Evolutionary conservation across 2,888 invertebrate species (phyloP).

Genomic region (Nephrotoma appendiculata): DNA sequence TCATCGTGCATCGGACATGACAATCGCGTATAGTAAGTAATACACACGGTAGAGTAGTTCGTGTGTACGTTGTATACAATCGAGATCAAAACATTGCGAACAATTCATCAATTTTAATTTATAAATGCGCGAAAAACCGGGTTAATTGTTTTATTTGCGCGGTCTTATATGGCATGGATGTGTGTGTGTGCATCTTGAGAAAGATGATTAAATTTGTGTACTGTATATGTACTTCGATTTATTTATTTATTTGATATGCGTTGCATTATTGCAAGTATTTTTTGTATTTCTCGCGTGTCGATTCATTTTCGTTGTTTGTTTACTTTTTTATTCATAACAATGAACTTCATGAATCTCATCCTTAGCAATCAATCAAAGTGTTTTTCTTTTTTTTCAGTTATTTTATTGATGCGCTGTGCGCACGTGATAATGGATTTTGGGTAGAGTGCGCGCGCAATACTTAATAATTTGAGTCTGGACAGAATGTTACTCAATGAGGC

Average conservation of each 20-base stretch:
- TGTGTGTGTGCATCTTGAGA: background rate
- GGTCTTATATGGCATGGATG: background rate
- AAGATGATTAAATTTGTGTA: background rate
- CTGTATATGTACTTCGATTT: background rate
- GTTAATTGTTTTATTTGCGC: background rate
- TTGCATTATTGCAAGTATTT: background rate
- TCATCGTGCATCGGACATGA: background rate
- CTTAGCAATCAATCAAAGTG: background rate
- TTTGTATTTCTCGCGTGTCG: background rate
- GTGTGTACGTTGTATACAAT: background rate
- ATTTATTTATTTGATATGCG: background rate
- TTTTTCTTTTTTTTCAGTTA: background rate
- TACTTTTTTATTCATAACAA: background rate
- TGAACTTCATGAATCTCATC: background rate
- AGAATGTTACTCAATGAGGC: no score
- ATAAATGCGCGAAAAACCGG: background rate
- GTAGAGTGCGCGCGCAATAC: no score
- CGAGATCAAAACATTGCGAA: background rate
- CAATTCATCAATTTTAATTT: background rate
- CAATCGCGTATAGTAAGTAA: background rate
- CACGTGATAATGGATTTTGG: background rate
- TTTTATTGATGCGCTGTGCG: background rate
- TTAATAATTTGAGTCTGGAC: no score
- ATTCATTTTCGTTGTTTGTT: background rate
- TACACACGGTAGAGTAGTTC: background rate